Percentiles rank a stretch among this genome's conserved stretches.
Evolutionary conservation across 2,888 invertebrate genomes (phyloP).

Genomic region (Synanthedon myopaeformis): DNA sequence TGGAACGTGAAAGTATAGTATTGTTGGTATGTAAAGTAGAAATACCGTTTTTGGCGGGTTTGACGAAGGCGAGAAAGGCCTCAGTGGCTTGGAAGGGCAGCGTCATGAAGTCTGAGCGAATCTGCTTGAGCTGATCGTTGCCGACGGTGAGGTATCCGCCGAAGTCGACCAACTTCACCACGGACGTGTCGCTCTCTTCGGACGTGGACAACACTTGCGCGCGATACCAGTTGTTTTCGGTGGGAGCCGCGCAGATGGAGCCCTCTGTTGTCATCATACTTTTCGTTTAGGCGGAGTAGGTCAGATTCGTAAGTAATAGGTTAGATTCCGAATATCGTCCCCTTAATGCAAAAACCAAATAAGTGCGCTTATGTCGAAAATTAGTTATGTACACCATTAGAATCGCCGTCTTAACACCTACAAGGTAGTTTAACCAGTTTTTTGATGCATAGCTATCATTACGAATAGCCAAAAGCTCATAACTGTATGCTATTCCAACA

Average conservation of each 20-base stretch:
- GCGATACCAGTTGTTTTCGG: conserved; percentile 89
- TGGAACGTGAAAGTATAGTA: not conserved
- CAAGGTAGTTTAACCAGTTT: too few species aligned
- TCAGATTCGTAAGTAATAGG: too few species aligned
- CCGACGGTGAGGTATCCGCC: conserved; percentile 91
- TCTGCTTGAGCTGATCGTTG: conserved; percentile 86
- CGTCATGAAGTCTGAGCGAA: conserved; percentile 91
- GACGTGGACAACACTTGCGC: conserved; percentile 82
- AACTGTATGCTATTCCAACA: too few species aligned
- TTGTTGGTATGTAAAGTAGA: conserved; percentile 6
- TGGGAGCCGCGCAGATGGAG: conserved; percentile 89
- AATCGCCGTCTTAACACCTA: too few species aligned
- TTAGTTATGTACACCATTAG: too few species aligned
- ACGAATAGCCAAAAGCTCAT: too few species aligned
- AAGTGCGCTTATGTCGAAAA: too few species aligned
- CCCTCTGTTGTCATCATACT: conserved; percentile 69
- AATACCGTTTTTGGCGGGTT: conserved; percentile 78
- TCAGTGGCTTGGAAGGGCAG: conserved; percentile 98
- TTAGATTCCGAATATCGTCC: too few species aligned
- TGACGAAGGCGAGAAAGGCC: conserved; percentile 90
- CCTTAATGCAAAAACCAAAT: too few species aligned
- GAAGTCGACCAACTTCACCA: conserved; percentile 93
- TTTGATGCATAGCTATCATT: too few species aligned
- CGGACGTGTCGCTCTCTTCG: conserved; percentile 77
- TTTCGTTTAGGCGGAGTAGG: too few species aligned